Base-by-base conservation (phyloP, 2,888 invertebrate genomes). In the Cephus sareptanus region DNA sequence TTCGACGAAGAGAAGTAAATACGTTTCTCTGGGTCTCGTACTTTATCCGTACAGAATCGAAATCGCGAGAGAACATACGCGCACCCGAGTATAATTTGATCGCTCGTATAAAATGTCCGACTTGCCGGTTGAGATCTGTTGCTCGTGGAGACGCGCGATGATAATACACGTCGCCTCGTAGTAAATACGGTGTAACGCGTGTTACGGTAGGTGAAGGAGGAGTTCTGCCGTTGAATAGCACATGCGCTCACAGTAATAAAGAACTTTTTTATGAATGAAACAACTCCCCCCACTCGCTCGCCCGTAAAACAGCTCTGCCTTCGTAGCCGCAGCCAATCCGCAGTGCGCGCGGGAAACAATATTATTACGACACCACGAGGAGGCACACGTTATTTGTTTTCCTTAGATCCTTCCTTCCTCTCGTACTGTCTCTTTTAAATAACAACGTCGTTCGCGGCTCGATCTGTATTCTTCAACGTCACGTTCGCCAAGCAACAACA, bases 221-320 rank as follows among this genome's bases (percentile, higher is more conserved):
- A 71, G 71, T 34, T 71, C 71, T 34, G 71, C 34, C 31, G 85
- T 86, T 86, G 90, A 89, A 87, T 90, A 88, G 91, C 91, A 90
- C 91, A 91, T 91, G 91, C 91, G 90, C 91, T 89, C 83, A 77
- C 83, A 87, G 89, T 89, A 89, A 89, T 90, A 89, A 90, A 90
- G 89, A 89, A 89, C 88, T 89, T 90, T 91, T 91, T 91, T 91
- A 91, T 91, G 91, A 91, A 91, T 91, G 91, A 91, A 91, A 90
- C 84, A 83, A 35, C 68, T 68, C 68, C 75, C 56, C 68, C 75
- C 56, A 30, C 90, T 81, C 89, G 88, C 71, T 37, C 68, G 56
- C 75, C 74, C 74, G 74, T 74, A 74, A 71, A 74, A 74, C 74
- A 74, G 74, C 81, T 81, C 82, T 31, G 81, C 75, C 74, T 70